A percentile compares a stretch with the other conserved stretches of the same genome.
Evolutionary conservation across 2,888 invertebrate genomes (phyloP).

Genomic region (Sussaba pulchella): DNA sequence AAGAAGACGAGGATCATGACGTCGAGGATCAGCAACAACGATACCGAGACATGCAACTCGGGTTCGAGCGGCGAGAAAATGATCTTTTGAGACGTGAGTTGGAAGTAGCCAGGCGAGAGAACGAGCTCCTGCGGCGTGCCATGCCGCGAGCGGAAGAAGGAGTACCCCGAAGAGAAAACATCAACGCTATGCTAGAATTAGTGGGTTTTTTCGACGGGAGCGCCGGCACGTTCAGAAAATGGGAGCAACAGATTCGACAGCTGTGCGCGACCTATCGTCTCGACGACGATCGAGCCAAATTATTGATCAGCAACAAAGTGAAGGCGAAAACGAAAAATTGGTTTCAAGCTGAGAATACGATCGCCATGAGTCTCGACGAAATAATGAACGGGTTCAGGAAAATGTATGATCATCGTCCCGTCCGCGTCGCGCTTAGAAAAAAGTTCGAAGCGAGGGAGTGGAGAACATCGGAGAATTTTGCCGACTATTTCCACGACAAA

Average conservation of each 20-base stretch:
- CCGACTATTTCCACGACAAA: slow-evolving; percentile 67
- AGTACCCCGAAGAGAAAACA: slow-evolving; percentile 30
- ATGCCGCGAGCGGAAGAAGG: slow-evolving; percentile 4
- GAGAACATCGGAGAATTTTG: slow-evolving; percentile 58
- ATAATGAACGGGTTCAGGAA: slow-evolving; percentile 53
- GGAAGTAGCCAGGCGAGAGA: slow-evolving; percentile 44
- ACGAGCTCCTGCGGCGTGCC: slow-evolving; percentile 9
- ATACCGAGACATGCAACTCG: slow-evolving; percentile 21
- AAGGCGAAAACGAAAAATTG: slow-evolving; percentile 55
- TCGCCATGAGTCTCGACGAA: slow-evolving; percentile 50
- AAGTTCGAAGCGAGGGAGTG: slow-evolving; percentile 62
- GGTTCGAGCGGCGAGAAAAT: slow-evolving; percentile 39
- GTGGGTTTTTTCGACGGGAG: slow-evolving; percentile 54
- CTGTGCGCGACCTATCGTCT: slow-evolving; percentile 45
- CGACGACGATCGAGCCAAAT: slow-evolving; percentile 42
- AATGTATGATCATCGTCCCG: slow-evolving; percentile 65
- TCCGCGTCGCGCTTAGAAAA: slow-evolving; percentile 45
- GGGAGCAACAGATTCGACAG: slow-evolving; percentile 49
- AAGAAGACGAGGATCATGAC: neutral
- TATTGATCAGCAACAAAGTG: slow-evolving; percentile 53
- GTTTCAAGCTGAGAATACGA: slow-evolving; percentile 50
- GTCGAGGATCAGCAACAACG: neutral
- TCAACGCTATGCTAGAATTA: slow-evolving; percentile 46
- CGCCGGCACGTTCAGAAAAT: slow-evolving; percentile 46
- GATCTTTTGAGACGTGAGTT: slow-evolving; percentile 52